These are phyloP conservation scores for Amiota mariae DNA, from an alignment of 2,888 invertebrate genomes.

Conservation along the genomic window DNA sequence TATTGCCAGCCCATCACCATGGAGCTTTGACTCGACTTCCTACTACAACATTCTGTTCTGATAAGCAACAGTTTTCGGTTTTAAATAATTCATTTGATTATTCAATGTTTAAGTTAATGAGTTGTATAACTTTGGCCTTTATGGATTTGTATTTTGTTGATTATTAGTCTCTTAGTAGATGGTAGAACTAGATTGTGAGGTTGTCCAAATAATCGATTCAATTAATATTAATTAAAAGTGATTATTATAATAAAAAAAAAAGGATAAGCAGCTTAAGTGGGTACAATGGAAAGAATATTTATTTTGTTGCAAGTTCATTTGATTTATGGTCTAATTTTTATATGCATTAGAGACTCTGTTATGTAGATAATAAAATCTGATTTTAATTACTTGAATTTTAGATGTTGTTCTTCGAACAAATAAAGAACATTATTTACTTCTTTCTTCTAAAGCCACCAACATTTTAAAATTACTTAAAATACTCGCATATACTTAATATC, in stretches of 20 bases:
- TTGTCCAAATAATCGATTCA: too few relatives aligned
- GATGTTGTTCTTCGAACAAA: too few relatives aligned
- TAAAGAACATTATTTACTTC: too few relatives aligned
- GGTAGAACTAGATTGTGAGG: too few relatives aligned
- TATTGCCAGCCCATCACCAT: not conserved
- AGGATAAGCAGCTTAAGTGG: not conserved
- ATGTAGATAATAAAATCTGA: too few relatives aligned
- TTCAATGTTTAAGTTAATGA: constrained; percentile 28
- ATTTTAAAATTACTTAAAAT: too few relatives aligned
- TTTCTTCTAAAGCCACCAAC: too few relatives aligned
- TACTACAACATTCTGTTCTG: constrained; percentile 31
- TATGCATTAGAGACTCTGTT: too few relatives aligned
- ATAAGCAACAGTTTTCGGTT: constrained; percentile 34
- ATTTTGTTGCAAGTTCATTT: not conserved
- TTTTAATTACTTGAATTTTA: too few relatives aligned
- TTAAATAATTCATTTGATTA: constrained; percentile 25
- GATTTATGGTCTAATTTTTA: not conserved
- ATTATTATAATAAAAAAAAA: not conserved
- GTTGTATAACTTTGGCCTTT: constrained; percentile 2
- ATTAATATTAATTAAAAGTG: not conserved
- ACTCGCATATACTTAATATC: too few relatives aligned
- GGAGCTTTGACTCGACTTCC: not conserved
- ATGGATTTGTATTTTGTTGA: not conserved
- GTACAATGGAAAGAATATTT: too few relatives aligned
- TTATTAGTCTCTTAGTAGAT: too few relatives aligned